Conservation (phyloP, 2,113 vertebrate species). For the Rhabdornis inornatus region DNA sequence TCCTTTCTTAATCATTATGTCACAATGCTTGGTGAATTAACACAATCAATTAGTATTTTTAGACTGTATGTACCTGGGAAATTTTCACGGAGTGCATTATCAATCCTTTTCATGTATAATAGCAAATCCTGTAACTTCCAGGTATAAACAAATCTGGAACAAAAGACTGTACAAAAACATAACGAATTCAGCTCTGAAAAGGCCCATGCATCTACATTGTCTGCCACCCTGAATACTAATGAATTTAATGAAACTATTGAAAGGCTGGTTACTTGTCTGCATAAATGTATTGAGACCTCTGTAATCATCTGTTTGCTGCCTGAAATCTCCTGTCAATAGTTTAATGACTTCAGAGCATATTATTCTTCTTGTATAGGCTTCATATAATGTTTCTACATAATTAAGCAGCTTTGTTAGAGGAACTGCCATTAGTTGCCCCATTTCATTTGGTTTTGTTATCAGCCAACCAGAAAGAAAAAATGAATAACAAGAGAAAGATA, state of each 20-base stretch:
- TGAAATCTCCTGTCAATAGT: conserved; percentile 59
- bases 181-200: conserved; percentile 55
- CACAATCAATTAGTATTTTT: neutral
- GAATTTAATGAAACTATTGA: conserved; percentile 63
- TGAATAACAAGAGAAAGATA: conserved; percentile 36
- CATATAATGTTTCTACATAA: conserved; percentile 65
- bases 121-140: neutral
- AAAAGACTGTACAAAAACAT: conserved; percentile 55
- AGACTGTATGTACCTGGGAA: neutral
- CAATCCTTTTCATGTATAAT: neutral
- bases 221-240: conserved; percentile 53
- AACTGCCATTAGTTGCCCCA: conserved; percentile 56
- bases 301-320: conserved; percentile 61
- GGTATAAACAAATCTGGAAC: conserved; percentile 47
- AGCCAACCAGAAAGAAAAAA: conserved; percentile 43
- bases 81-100: neutral
- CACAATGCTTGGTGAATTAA: neutral
- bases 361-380: conserved; percentile 53
- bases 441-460: conserved; percentile 56
- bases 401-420: conserved; percentile 65
- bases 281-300: conserved; percentile 43
- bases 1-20: neutral
- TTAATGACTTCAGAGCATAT: conserved; percentile 61
- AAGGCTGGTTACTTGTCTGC: conserved; percentile 42
- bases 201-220: conserved; percentile 43